phyloP scores from a whole-genome alignment of 2,888 invertebrate genomes.

The Didymodactylos carnosus region DNA sequence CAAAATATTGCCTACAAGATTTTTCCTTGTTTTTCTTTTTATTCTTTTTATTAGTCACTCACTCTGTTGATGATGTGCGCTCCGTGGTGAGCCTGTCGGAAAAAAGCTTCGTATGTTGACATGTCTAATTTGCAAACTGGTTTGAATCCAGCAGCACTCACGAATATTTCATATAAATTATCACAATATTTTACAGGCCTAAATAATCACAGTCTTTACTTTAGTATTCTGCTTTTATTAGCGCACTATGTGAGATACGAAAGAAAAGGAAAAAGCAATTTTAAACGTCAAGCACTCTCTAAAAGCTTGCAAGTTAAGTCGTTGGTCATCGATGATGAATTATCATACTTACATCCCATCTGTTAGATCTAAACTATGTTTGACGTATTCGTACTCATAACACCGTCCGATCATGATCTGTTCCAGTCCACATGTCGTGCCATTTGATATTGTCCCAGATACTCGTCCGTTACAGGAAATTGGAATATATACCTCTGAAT shows the following conservation, averaged over 20 bases:
- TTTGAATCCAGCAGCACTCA: background rate
- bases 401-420: background rate
- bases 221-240: too few relatives aligned
- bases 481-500: too few relatives aligned
- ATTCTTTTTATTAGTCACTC: too few relatives aligned
- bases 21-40: background rate
- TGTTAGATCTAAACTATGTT: background rate
- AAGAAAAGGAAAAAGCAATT: background rate
- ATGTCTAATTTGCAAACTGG: background rate
- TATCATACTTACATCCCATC: background rate
- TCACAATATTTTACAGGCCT: background rate
- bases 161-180: background rate
- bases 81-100: background rate
- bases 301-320: too few relatives aligned
- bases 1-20: conserved; percentile 18
- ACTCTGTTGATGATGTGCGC: background rate
- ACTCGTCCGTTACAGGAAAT: too few relatives aligned
- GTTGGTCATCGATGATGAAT: too few relatives aligned
- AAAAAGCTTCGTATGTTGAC: background rate
- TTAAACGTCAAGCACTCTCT: too few relatives aligned
- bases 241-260: too few relatives aligned
- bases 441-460: background rate
- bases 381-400: background rate
- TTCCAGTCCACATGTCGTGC: background rate
- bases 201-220: too few relatives aligned